Evolutionary conservation across 2,797 vertebrate genomes (phyloP).

Genomic region (Coregonus sp.): DNA sequence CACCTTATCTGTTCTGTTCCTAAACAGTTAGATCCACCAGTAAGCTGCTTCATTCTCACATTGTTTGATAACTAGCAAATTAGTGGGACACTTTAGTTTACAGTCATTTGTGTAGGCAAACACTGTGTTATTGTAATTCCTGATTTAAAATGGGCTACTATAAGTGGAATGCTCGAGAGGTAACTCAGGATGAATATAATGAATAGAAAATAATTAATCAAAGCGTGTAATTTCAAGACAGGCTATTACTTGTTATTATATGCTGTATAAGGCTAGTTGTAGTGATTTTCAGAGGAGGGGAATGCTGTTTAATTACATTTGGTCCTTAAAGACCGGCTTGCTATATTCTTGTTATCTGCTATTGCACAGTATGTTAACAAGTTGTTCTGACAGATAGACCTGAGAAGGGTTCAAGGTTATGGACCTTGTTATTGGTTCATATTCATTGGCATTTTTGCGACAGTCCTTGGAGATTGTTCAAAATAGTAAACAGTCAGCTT

Average conservation of each 20-base stretch:
- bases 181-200: neutral
- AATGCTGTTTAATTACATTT: conserved; percentile 1
- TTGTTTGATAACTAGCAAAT: conserved; percentile 45
- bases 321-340: conserved; percentile 1
- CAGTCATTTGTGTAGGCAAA: neutral
- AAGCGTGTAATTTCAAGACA: neutral
- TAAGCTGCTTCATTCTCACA: conserved; percentile 50
- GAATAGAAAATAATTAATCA: neutral
- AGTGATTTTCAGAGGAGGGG: neutral
- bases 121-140: neutral
- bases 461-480: conserved; percentile 30
- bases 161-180: neutral
- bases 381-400: conserved; percentile 24
- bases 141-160: neutral
- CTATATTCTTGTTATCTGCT: conserved; percentile 10
- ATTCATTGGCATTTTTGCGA: conserved; percentile 23
- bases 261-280: neutral
- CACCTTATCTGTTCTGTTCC: conserved; percentile 67
- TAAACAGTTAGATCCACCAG: conserved; percentile 26
- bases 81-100: conserved; percentile 42
- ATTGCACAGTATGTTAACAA: conserved; percentile 15
- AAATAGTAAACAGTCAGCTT: conserved; percentile 25
- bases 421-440: conserved; percentile 46
- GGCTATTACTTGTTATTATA: neutral
- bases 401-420: conserved; percentile 54